Base-by-base conservation (phyloP, 2,113 vertebrate species). In the Calonectris borealis region DNA sequence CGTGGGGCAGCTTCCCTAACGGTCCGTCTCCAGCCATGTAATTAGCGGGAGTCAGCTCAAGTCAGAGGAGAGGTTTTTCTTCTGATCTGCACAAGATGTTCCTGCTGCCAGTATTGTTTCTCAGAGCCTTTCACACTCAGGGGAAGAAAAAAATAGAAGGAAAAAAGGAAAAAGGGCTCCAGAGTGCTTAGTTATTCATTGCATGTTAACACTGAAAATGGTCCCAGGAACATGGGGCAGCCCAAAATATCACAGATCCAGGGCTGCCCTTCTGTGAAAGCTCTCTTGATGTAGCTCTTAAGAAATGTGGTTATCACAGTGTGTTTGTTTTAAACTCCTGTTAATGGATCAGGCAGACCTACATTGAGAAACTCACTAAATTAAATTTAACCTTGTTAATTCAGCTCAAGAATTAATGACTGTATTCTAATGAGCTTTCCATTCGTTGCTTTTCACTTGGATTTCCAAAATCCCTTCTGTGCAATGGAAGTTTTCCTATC, bases 311-410 rank as follows among this genome's bases (percentile, higher is more conserved):
- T 92, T 88, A 91, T 93, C 78, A 84, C 27, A 76, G 38, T 52
- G 46, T 36, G 62, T 76, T 89, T 93, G 78, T 88, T 96, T 97
- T 93, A 72, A 92, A 93, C 19, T 64, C 65, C 40, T 71, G 68
- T 72, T 95, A 95, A 97, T 95, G 89, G 79, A 88, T 88, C 0
- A 0, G 26, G 75, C 71, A 95, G 89, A 93, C 36, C 66, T 91
- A 89, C 20, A 22, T 18, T 32, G 81, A 95, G 29, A 71, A 85
- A 84, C 32, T 65, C 70, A 70, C 58, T 69, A 65, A 71, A 86
- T 92, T 89, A 57, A 80, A 95, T 72, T 96, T 95, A 93, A 91
- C 49, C 82, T 58, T 77, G 65, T 82, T 96, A 94, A 96, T 90
- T 94, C 94, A 87, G 78, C 78, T 90, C 60, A 79, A 83, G 70